phyloP scores from a whole-genome alignment of 30 jellyfish, hydroid and myxozoan genomes.

The Aurelia aurita complex sp. Pacific region DNA sequence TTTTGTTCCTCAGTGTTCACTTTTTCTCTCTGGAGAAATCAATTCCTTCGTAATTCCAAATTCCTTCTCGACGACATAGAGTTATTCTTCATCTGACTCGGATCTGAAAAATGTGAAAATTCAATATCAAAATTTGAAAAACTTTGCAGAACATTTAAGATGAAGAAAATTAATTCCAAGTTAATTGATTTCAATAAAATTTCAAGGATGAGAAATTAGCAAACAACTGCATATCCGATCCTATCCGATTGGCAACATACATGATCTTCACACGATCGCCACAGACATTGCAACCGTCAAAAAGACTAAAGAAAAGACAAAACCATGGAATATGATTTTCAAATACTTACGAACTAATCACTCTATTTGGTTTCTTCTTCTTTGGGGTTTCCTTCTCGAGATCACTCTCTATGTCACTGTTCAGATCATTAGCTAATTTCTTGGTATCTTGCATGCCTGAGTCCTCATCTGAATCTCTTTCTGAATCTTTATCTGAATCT shows the following conservation, averaged over 20 bases:
- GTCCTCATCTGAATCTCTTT: background rate
- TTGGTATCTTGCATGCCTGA: background rate
- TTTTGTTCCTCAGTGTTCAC: too few relatives aligned
- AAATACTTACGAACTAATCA: constrained; percentile 57
- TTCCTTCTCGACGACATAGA: background rate
- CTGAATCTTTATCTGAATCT: background rate
- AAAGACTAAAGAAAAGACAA: too few relatives aligned
- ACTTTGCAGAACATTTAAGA: background rate
- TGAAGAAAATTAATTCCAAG: background rate
- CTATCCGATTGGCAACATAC: too few relatives aligned
- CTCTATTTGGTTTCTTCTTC: constrained; percentile 60
- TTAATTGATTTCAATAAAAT: background rate
- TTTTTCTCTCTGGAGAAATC: too few relatives aligned
- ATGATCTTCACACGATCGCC: too few relatives aligned
- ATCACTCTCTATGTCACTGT: constrained; percentile 29
- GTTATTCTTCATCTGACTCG: constrained; percentile 34
- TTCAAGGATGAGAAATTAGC: too few relatives aligned
- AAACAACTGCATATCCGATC: too few relatives aligned
- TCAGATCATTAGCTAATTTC: background rate
- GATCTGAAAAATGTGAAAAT: constrained; percentile 12
- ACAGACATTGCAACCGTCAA: too few relatives aligned
- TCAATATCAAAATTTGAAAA: too few relatives aligned
- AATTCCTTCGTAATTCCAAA: background rate
- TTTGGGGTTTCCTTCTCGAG: constrained; percentile 32
- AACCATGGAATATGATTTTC: background rate